These are phyloP conservation scores for Ormyrus rosae DNA, from an alignment of 2,888 invertebrate species.

Conservation along the genomic window DNA sequence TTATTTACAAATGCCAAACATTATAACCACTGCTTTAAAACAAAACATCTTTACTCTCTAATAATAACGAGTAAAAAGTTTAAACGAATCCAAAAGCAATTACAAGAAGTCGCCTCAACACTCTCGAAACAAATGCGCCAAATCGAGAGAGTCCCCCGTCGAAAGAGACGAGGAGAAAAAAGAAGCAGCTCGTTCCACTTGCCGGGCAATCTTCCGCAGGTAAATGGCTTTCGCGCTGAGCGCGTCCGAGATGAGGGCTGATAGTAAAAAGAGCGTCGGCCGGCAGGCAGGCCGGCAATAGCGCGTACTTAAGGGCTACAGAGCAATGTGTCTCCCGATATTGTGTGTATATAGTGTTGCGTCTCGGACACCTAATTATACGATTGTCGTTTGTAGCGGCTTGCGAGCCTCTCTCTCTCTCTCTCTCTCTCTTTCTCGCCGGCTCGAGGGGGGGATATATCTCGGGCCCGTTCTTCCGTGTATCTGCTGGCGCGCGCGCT, in stretches of 20 bases:
- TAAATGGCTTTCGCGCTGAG: slow-evolving; percentile 27
- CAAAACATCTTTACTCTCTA: too few relatives aligned
- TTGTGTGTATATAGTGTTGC: slow-evolving; percentile 61
- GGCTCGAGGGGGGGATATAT: neutral
- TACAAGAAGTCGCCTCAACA: too few relatives aligned
- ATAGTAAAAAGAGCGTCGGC: slow-evolving; percentile 34
- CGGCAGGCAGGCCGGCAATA: slow-evolving; percentile 7
- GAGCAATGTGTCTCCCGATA: slow-evolving; percentile 8
- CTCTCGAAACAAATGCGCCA: neutral
- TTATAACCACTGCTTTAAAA: too few relatives aligned
- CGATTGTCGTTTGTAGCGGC: slow-evolving; percentile 72
- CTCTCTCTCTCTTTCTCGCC: slow-evolving; percentile 51
- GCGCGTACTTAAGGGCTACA: neutral
- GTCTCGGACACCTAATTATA: slow-evolving; percentile 73
- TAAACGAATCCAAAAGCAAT: too few relatives aligned
- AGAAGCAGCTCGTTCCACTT: too few relatives aligned
- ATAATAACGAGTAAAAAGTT: too few relatives aligned
- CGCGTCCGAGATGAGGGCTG: slow-evolving; percentile 46
- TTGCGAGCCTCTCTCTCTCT: slow-evolving; percentile 50
- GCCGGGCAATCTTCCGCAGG: neutral
- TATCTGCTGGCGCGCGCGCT: neutral
- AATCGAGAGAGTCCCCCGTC: neutral
- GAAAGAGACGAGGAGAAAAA: neutral
- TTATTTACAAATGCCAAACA: too few relatives aligned
- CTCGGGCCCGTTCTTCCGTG: slow-evolving; percentile 17